Conservation (phyloP, 2,888 invertebrate genomes). For the Spicauda simplicius region DNA sequence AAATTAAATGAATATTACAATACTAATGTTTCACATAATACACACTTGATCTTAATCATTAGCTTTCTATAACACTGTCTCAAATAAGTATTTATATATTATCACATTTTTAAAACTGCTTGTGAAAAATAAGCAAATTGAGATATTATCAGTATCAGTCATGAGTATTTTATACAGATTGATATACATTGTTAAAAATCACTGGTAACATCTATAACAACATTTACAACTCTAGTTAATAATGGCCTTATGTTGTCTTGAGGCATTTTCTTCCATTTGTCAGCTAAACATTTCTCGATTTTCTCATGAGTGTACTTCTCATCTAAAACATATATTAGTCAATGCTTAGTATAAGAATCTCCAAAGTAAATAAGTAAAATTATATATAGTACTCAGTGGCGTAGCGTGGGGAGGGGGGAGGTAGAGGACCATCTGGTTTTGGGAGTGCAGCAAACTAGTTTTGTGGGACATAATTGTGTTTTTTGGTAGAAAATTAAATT, state of each 20-base stretch:
- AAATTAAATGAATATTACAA: neutral
- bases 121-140: conserved; percentile 9
- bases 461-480: too few relatives aligned
- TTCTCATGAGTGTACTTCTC: conserved; percentile 56
- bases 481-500: too few relatives aligned
- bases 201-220: conserved; percentile 67
- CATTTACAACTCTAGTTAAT: conserved; percentile 68
- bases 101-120: neutral
- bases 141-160: neutral
- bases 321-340: conserved; percentile 62
- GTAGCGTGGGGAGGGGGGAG: too few relatives aligned
- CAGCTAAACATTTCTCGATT: conserved; percentile 70
- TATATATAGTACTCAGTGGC: too few relatives aligned
- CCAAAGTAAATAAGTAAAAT: too few relatives aligned
- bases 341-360: too few relatives aligned
- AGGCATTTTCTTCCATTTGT: conserved; percentile 67
- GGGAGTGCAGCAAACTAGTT: too few relatives aligned
- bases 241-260: conserved; percentile 68
- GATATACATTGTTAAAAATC: conserved; percentile 31
- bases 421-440: too few relatives aligned
- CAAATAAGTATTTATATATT: neutral
- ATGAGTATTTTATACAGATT: conserved; percentile 3
- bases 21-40: conserved; percentile 1
- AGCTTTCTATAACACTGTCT: neutral
- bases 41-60: neutral